Conservation (phyloP, 2,113 vertebrate genomes). For the Rhadina sibilatrix region DNA sequence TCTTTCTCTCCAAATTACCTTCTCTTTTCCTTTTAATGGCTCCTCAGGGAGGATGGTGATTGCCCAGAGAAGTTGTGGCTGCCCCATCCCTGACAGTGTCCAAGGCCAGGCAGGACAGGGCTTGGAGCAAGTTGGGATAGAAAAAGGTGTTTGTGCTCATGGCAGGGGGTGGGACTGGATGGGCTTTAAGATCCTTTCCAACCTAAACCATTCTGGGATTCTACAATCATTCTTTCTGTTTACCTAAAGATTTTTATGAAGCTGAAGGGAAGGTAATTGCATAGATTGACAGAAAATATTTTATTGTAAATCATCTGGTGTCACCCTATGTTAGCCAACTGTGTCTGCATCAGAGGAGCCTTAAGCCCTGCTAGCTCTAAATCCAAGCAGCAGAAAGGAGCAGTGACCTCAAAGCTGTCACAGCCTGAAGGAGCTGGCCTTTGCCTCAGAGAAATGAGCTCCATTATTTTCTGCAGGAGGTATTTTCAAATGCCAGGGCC, state of each 20-base stretch:
- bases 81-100: background rate
- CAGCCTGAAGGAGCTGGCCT: background rate
- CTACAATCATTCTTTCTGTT: background rate
- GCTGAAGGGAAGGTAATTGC: background rate
- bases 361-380: background rate
- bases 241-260: background rate
- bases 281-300: background rate
- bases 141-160: background rate
- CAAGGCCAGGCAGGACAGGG: background rate
- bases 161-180: background rate
- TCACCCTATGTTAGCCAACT: background rate
- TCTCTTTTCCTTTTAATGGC: background rate
- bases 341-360: background rate
- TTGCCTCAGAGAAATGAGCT: background rate
- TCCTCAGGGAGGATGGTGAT: accelerated
- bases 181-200: background rate
- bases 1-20: background rate
- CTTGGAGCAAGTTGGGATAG: accelerated
- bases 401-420: background rate
- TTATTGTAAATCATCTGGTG: background rate
- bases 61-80: background rate
- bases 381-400: background rate
- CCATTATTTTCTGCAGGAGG: background rate
- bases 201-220: background rate
- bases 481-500: background rate